Evolutionary conservation across 37 sponge, comb jelly and placozoan species (phyloP).

Genomic region (Corticium candelabrum): DNA sequence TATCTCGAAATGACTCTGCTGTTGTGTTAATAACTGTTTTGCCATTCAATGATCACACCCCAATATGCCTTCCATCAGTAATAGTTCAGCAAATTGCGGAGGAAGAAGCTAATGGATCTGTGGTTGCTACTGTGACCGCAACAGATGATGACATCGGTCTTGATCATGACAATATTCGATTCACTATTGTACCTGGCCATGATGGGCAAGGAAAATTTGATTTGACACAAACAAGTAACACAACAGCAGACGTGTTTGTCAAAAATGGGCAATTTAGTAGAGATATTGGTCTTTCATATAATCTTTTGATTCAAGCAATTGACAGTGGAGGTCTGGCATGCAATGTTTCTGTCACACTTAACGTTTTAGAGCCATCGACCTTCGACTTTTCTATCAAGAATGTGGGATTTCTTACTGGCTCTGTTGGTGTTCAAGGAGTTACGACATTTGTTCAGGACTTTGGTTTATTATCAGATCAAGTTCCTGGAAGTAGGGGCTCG

Average conservation of each 20-base stretch:
- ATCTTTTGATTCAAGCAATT: background rate
- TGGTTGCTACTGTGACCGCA: background rate
- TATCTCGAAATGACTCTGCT: background rate
- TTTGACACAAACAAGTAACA: background rate
- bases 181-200: background rate
- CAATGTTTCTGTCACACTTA: background rate
- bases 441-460: background rate
- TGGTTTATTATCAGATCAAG: background rate
- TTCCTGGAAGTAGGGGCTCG: background rate
- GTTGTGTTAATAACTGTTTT: background rate
- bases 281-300: background rate
- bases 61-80: background rate
- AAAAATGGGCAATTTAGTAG: background rate
- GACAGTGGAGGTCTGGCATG: background rate
- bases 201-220: background rate
- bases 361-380: background rate
- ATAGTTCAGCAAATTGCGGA: background rate
- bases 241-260: background rate
- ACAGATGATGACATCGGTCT: background rate
- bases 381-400: background rate
- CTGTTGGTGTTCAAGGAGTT: background rate
- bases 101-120: background rate
- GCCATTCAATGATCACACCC: conserved; percentile 1
- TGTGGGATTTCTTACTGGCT: background rate
- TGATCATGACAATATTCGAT: background rate